Evolutionary conservation across 1,140 invertebrate species (phyloP), one percentile per base, ranked within the genome.

Genomic region (Papilio glaucus): DNA sequence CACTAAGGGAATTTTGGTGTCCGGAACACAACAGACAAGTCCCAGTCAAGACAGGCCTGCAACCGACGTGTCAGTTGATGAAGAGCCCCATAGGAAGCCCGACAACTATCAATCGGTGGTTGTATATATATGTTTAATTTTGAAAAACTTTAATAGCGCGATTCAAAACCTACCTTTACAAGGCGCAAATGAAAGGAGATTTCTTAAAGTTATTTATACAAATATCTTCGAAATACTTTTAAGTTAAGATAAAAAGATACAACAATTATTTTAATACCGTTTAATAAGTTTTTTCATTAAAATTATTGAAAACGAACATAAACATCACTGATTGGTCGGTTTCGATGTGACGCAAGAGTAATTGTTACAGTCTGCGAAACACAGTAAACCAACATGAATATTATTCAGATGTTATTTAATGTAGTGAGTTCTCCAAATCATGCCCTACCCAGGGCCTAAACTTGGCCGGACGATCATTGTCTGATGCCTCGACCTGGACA

Each of bases 81-180:
- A 57, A 57, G 21, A 57, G 49, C 49, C 49, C 49, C 49, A 57
- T 57, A 57, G 21, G 49, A 57, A 57, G 49, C 49, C 49, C 49
- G 49, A 57, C 9, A 12, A 57, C 18, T 13, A 57, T 24, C 0
- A 57, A 0, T 24, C 49, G 7, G 21, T 4, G 10, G 21, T 57
- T 10, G 49, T 57, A 57, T 57, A n/a, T n/a, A 12, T 57, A 57
- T 57, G 21, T 26, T 24, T 5, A 24, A 21, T 57, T 57, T 13
- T 12, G 24, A 57, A 57, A 24, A 57, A 57, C 49, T 57, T 57
- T 21, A 57, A 57, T 57, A 57, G 49, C 49, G 49, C 10, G 49
- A 57, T 57, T 26, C 49, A 57, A 21, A 57, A 24, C 10, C 24
- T 57, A 12, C 0, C 21, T 57, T 24, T 57, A 57, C 24, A 57